Base-by-base conservation (phyloP, 2,888 invertebrate species). In the Pristionchus maxplancki region DNA sequence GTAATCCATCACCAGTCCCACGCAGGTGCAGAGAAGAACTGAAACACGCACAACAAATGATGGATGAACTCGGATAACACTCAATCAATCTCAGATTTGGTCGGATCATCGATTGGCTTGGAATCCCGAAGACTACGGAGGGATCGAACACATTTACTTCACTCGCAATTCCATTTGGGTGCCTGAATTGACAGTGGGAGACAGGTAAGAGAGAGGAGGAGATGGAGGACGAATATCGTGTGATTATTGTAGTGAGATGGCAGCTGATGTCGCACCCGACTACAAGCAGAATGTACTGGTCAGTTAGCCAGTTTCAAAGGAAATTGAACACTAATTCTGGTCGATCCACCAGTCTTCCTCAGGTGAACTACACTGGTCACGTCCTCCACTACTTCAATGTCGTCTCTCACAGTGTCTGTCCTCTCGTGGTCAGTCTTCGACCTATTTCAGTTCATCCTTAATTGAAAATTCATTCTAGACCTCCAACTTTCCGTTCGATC, bases 211-310 rank as follows among this genome's bases (percentile, higher is more conserved):
- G 2, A 31, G 17, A 11, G 15, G 81, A 20, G 71, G 37, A 34
- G 71, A 71, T 9, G 37, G 71, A 34, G 71, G 62, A 28, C 11
- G 78, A 78, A 78, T 78, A 44, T 40, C n/a, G 78, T 44, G n/a
- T 44, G n/a, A 2, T 78, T 78, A n/a, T 78, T 48, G 78, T 34
- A 87, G 86, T 71, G 86, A 87, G 71, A 71, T 87, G 86, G 40
- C 86, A 3, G 64, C n/a, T 11, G 86, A 87, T 64, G 86, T 87
- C 50, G 86, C 86, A 2, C 86, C 86, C 8, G 86, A 87, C n/a
- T 87, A 87, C 86, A 87, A 87, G 50, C 86, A 87, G 71, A 87
- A 87, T 44, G 86, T 87, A 5, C 28, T 87, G 86, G 86, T 71
- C 2, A 17, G 86, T 44, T 28, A 17, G 9, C 24, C 15, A 28